A percentile compares a stretch with the other conserved stretches of the same genome.
phyloP scores from a whole-genome alignment of 2,113 vertebrate genomes.

The Micronisus gabar region DNA sequence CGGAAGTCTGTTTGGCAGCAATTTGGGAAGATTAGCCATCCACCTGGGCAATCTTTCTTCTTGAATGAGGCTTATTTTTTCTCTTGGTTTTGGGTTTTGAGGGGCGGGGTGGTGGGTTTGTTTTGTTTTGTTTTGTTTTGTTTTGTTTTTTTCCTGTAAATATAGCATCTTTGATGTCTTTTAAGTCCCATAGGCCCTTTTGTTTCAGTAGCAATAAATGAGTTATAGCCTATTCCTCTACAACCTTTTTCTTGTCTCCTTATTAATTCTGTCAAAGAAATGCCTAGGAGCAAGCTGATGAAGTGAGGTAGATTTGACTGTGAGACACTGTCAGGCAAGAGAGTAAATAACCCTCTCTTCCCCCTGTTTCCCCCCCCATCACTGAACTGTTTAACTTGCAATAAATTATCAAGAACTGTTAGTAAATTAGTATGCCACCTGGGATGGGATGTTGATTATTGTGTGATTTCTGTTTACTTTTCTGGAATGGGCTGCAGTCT shows the following conservation, averaged over 20 bases:
- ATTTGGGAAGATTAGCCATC: neutral
- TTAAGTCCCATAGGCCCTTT: neutral
- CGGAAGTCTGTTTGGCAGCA: neutral
- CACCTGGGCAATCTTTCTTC: neutral
- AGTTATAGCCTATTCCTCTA: neutral
- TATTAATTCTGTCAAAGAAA: neutral
- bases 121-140: neutral
- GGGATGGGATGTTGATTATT: neutral
- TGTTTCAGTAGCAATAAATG: neutral
- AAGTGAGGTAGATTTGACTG: neutral
- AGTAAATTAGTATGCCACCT: conserved; percentile 2
- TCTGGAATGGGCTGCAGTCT: neutral
- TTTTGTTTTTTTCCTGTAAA: neutral
- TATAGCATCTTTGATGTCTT: neutral
- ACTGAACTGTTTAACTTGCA: neutral
- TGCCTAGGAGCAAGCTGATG: conserved; percentile 11
- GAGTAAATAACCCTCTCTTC: neutral
- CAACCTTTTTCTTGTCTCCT: neutral
- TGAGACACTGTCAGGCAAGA: neutral
- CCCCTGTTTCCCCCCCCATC: neutral
- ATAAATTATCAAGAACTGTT: neutral
- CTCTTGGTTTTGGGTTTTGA: neutral
- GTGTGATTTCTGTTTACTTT: conserved; percentile 15
- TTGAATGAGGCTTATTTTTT: neutral
- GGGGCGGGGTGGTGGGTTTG: neutral